Conservation (phyloP, 2,113 vertebrate genomes). For the Pelmatolapia mariae region DNA sequence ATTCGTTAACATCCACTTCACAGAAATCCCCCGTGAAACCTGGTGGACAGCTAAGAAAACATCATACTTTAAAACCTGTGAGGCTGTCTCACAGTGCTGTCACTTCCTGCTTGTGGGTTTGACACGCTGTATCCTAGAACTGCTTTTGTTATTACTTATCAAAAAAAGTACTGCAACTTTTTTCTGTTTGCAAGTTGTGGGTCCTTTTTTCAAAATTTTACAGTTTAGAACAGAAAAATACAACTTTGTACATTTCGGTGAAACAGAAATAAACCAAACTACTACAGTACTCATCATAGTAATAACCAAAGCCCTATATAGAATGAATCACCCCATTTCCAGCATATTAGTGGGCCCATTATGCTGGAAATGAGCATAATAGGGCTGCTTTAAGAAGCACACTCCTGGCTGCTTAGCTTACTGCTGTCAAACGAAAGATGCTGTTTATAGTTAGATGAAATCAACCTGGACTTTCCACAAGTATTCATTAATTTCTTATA, state of each 20-base stretch:
- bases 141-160: neutral
- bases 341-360: neutral
- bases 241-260: neutral
- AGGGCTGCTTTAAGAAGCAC: neutral
- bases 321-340: neutral
- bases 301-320: neutral
- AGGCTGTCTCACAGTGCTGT: conserved; percentile 6
- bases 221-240: neutral
- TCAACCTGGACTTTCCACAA: neutral
- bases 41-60: conserved; percentile 67
- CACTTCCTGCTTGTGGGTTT: neutral
- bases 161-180: neutral
- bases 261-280: neutral
- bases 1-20: conserved; percentile 81
- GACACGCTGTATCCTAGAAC: neutral
- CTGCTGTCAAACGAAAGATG: neutral
- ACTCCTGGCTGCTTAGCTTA: neutral
- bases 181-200: neutral
- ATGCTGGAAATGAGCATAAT: neutral
- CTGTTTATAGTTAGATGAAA: neutral
- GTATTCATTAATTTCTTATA: neutral
- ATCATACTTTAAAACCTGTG: conserved; percentile 9
- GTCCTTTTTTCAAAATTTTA: neutral
- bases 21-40: conserved; percentile 75
- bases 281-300: neutral